Percentiles rank a stretch among this genome's conserved stretches.
These are phyloP conservation scores for Hoplodrina ambigua DNA, from an alignment of 2,888 invertebrate species.

Conservation along the genomic window DNA sequence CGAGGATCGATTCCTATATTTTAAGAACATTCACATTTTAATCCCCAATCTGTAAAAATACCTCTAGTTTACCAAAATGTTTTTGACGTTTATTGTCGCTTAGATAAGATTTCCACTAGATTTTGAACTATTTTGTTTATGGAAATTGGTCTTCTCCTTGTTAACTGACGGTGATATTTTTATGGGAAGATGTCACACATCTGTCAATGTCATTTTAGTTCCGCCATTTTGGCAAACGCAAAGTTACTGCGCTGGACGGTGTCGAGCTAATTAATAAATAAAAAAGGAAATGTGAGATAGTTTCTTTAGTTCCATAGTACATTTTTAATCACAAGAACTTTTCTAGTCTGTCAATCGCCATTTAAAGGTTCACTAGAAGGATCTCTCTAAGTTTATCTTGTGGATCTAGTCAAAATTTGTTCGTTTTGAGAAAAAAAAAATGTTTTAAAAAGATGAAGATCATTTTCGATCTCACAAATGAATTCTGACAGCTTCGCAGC, in stretches of 20 bases:
- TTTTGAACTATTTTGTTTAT: no score
- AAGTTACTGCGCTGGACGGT: no score
- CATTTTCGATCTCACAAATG: not conserved
- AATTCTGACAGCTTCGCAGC: conserved; percentile 13
- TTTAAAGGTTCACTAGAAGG: not conserved
- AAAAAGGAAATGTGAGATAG: not conserved
- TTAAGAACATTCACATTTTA: no score
- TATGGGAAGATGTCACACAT: not conserved
- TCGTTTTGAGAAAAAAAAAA: no score
- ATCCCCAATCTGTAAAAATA: no score
- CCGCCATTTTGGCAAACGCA: not conserved
- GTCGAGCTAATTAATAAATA: no score
- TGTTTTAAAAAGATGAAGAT: not conserved
- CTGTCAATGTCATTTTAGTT: not conserved
- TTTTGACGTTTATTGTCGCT: no score
- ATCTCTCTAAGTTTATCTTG: not conserved
- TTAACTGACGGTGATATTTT: not conserved
- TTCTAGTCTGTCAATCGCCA: not conserved
- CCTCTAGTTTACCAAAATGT: no score
- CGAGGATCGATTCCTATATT: no score
- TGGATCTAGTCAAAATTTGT: not conserved
- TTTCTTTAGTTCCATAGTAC: not conserved
- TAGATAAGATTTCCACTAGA: no score
- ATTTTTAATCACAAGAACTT: conserved; percentile 1
- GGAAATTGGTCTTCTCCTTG: no score